Evolutionary conservation across 2,113 vertebrate genomes (phyloP), one percentile per base, ranked within the genome.

Genomic region (Fregata magnificens): DNA sequence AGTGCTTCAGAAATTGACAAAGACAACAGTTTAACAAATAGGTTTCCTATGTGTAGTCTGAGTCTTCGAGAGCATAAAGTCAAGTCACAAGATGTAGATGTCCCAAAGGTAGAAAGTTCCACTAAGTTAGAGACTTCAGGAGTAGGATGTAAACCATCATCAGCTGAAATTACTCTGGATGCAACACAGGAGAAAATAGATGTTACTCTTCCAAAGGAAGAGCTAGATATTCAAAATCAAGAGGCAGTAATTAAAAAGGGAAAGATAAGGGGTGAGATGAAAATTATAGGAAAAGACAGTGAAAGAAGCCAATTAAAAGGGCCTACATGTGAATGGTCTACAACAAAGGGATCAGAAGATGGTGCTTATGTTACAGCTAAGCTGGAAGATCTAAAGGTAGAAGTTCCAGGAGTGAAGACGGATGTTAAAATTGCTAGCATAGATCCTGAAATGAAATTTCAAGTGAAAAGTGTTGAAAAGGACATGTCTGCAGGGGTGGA

Each of bases 391-490:
- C 16, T 93, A 61, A 96, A 82, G 26, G 52, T 91, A 65, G 94
- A 96, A 73, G 69, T 86, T 84, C 80, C 94, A 47, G 58, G 22
- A 70, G 8, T 92, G 34, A 95, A 82, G 62, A 85, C 26, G 0
- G 77, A 94, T 61, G 73, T 92, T 84, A 86, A 87, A 90, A 73
- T 91, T 77, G 63, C 59, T 38, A 86, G 19, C 70, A 36, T 96
- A 92, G 97, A 95, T 72, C 91, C 95, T 93, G 96, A 97, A 93
- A 96, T 90, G 44, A 94, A 97, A 93, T 94, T 83, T 84, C 91
- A 91, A 55, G 83, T 92, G 50, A 79, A 93, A 95, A 90, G n/a
- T 63, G 56, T 95, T 91, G 96, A 96, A 88, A 94, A 94, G 70
- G 90, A 92, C 59, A n/a, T 52, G 73, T 90, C 89, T 76, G 62